Evolutionary conservation across 2,113 vertebrate genomes (phyloP).

Genomic region (Sceloporus tristichus): DNA sequence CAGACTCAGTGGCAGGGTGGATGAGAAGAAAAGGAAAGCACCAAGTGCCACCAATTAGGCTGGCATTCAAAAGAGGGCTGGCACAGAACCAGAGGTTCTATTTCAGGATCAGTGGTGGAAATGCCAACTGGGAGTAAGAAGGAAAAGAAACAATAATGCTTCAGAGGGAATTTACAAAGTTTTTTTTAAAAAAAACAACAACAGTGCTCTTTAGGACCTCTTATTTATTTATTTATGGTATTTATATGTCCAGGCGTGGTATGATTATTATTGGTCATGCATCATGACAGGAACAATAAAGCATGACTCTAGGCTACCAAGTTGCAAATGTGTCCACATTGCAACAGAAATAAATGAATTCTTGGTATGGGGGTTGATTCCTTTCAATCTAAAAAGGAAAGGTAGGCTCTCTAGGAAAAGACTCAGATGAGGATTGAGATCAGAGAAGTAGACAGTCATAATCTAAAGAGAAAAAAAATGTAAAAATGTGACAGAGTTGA

Average conservation of each 20-base stretch:
- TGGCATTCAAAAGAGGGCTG: not conserved
- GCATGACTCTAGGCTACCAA: not conserved
- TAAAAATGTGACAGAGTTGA: not conserved
- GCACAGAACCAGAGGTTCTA: conserved; percentile 1
- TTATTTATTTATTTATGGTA: conserved; percentile 20
- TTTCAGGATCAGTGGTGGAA: conserved; percentile 17
- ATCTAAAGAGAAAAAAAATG: not conserved
- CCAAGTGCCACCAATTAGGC: conserved; percentile 22
- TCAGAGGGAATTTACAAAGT: not conserved
- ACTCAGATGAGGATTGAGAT: not conserved
- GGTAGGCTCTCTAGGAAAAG: not conserved
- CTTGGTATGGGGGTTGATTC: not conserved
- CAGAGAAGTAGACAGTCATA: not conserved
- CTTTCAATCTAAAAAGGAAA: not conserved
- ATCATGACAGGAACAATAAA: not conserved
- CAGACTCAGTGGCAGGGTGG: not conserved
- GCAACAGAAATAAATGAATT: conserved; percentile 30
- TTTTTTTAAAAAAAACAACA: too few relatives aligned
- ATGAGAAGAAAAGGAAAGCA: not conserved
- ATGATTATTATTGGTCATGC: not conserved
- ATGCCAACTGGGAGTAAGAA: conserved; percentile 5
- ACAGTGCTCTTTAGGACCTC: conserved; percentile 1
- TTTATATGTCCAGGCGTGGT: not conserved
- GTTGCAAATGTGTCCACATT: conserved; percentile 13
- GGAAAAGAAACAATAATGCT: not conserved